These are phyloP conservation scores for Drosophila multiciliata DNA, from an alignment of 2,888 invertebrate species.

Conservation along the genomic window DNA sequence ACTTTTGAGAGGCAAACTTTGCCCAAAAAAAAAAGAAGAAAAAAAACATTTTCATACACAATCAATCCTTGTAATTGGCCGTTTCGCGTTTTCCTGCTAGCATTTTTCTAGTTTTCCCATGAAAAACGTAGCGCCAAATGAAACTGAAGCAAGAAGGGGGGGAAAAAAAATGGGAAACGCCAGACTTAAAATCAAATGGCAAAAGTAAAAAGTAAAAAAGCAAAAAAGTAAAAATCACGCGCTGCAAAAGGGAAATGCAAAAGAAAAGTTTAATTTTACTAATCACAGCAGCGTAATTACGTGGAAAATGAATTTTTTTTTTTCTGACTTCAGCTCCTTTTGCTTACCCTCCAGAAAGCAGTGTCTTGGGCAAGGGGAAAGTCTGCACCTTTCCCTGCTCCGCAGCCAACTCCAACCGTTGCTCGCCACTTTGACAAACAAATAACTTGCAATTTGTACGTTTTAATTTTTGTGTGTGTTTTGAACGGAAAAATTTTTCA, in stretches of 20 bases:
- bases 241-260: slow-evolving; percentile 67
- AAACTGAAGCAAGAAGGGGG: slow-evolving; percentile 58
- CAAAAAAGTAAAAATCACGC: slow-evolving; percentile 68
- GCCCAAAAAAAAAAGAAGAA: slow-evolving; percentile 29
- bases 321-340: slow-evolving; percentile 7
- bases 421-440: slow-evolving; percentile 57
- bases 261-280: slow-evolving; percentile 84
- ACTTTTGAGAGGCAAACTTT: slow-evolving; percentile 63
- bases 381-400: slow-evolving; percentile 27
- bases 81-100: slow-evolving; percentile 72
- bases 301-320: slow-evolving; percentile 84
- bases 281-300: slow-evolving; percentile 85
- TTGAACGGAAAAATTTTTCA: slow-evolving; percentile 69
- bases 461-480: slow-evolving; percentile 81
- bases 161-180: background rate
- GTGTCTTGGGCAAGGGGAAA: slow-evolving; percentile 42
- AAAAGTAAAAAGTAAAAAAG: slow-evolving; percentile 24
- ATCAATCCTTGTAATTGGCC: slow-evolving; percentile 85
- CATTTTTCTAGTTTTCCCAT: slow-evolving; percentile 76
- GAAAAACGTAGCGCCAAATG: slow-evolving; percentile 83
- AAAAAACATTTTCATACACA: slow-evolving; percentile 81
- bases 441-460: slow-evolving; percentile 84
- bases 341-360: slow-evolving; percentile 8
- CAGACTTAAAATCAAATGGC: slow-evolving; percentile 57
- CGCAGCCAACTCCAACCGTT: background rate